phyloP scores from a whole-genome alignment of 2,888 invertebrate species.

The Tinea semifulvella region DNA sequence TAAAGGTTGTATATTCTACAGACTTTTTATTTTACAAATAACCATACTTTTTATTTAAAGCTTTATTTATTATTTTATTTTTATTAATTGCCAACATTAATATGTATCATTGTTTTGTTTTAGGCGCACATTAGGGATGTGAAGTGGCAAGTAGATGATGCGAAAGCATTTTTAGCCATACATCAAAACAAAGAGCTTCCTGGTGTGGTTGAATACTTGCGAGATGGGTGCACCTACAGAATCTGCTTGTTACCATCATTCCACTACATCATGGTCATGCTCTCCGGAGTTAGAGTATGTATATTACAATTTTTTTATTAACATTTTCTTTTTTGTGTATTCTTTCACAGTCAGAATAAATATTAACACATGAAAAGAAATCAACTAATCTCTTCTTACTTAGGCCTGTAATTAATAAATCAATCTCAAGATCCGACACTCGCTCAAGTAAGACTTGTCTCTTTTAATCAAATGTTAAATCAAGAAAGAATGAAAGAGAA shows the following conservation, averaged over 20 bases:
- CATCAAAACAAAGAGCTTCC: conserved; percentile 86
- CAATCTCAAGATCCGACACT: too few relatives aligned
- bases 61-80: too few relatives aligned
- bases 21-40: too few relatives aligned
- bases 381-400: too few relatives aligned
- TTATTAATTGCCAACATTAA: conserved; percentile 6
- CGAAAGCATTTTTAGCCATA: conserved; percentile 77
- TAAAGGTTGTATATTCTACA: too few relatives aligned
- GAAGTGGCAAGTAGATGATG: conserved; percentile 88
- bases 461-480: too few relatives aligned
- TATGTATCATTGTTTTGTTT: conserved; percentile 16
- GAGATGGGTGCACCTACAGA: conserved; percentile 96
- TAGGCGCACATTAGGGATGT: conserved; percentile 84
- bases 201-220: conserved; percentile 96
- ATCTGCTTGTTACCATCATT: conserved; percentile 91
- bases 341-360: too few relatives aligned
- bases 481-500: too few relatives aligned
- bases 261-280: conserved; percentile 92
- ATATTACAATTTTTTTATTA: conserved; percentile 6
- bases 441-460: too few relatives aligned
- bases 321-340: conserved; percentile 4
- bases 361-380: too few relatives aligned
- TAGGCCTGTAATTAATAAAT: too few relatives aligned
- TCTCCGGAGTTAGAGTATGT: conserved; percentile 89
- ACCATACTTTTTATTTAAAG: too few relatives aligned